Percentiles rank a stretch among this genome's conserved stretches.
Evolutionary conservation across 2,888 invertebrate species (phyloP).

Genomic region (Gisinianus flammeolus): DNA sequence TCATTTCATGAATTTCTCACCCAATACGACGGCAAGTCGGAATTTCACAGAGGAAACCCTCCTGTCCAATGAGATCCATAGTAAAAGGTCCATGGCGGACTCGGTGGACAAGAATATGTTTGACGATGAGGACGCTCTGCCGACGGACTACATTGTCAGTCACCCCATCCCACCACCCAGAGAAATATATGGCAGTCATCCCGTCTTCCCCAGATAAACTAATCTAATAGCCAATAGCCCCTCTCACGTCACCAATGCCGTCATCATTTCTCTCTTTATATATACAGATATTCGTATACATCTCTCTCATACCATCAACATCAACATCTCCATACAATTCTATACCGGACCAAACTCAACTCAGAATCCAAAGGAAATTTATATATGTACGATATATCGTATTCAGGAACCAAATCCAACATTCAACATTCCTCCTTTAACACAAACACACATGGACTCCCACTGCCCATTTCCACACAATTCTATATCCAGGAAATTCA

Average conservation of each 20-base stretch:
- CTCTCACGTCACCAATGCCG: neutral
- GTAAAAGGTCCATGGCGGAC: conserved; percentile 45
- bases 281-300: neutral
- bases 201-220: conserved; percentile 58
- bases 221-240: no score
- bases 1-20: conserved; percentile 59
- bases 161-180: conserved; percentile 57
- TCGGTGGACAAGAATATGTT: conserved; percentile 28
- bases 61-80: conserved; percentile 57
- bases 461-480: no score
- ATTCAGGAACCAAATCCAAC: no score
- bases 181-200: conserved; percentile 58
- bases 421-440: no score
- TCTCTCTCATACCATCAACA: neutral
- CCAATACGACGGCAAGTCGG: conserved; percentile 51
- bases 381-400: no score
- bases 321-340: neutral
- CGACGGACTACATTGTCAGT: conserved; percentile 55
- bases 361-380: no score
- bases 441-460: no score
- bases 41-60: conserved; percentile 58
- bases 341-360: no score
- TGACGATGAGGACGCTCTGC: conserved; percentile 55
- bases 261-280: neutral
- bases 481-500: no score